phyloP scores from a whole-genome alignment of 1,140 invertebrate species.

The Epicauta chinensis region DNA sequence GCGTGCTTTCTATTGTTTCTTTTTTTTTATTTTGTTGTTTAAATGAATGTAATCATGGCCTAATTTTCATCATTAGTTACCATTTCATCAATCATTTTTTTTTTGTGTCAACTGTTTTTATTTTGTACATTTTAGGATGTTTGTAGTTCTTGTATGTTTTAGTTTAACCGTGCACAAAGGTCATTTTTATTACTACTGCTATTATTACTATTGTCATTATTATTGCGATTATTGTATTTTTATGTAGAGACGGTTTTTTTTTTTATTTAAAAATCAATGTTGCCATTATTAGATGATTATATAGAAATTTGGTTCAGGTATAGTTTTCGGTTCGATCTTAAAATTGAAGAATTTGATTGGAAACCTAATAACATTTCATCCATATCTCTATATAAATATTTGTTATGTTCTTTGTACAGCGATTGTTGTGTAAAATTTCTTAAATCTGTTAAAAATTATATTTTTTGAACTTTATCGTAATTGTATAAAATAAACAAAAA shows the following conservation, averaged over 20 bases:
- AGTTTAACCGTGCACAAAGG: slow-evolving; percentile 6
- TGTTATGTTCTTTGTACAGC: slow-evolving; percentile 7
- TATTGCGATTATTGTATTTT: too few species aligned
- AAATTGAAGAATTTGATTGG: too few species aligned
- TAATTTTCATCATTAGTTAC: slow-evolving; percentile 12
- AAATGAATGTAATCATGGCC: slow-evolving; percentile 1
- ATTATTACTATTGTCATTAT: too few species aligned
- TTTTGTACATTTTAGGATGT: slow-evolving; percentile 7
- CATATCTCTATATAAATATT: too few species aligned
- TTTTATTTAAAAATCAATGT: too few species aligned
- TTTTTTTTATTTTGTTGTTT: background rate
- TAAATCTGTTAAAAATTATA: slow-evolving; percentile 13
- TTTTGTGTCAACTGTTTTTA: slow-evolving; percentile 2
- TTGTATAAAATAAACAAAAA: too few species aligned
- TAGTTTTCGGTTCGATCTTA: too few species aligned
- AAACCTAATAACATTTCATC: too few species aligned
- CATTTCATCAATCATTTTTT: background rate
- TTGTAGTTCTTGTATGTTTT: slow-evolving; percentile 10
- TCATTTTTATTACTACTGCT: slow-evolving; percentile 1
- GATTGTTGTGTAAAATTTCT: slow-evolving; percentile 1
- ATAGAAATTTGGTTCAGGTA: too few species aligned
- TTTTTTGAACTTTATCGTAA: slow-evolving; percentile 13
- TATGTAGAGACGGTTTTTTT: too few species aligned
- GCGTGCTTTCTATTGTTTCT: slow-evolving; percentile 5
- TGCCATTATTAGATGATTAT: too few species aligned